A percentile compares a stretch with the other conserved stretches of the same genome.
Evolutionary conservation across 1,140 invertebrate species (phyloP).

Genomic region (Rhysida immarginata): DNA sequence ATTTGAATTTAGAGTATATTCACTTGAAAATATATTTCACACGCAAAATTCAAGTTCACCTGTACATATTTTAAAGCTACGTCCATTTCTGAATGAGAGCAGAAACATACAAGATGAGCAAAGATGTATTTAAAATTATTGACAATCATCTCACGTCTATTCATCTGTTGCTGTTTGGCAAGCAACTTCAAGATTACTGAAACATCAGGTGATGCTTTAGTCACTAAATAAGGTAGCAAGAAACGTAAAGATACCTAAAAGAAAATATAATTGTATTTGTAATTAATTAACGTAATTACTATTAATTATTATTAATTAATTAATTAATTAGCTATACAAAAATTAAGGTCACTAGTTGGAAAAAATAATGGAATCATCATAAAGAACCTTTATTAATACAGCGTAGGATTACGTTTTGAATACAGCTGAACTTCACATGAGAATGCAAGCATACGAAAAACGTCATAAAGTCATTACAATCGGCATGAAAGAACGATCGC

Average conservation of each 20-base stretch:
- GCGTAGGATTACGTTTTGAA: no score
- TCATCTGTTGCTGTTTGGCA: slow-evolving; percentile 13
- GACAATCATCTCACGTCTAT: slow-evolving; percentile 22
- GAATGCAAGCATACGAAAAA: no score
- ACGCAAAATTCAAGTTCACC: slow-evolving; percentile 15
- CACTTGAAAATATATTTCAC: background rate
- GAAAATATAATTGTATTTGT: slow-evolving; percentile 12
- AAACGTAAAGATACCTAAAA: slow-evolving; percentile 23
- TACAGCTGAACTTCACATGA: no score
- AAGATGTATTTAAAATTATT: slow-evolving; percentile 30
- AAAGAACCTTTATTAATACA: no score
- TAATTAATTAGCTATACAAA: slow-evolving; percentile 16
- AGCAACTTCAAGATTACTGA: slow-evolving; percentile 24
- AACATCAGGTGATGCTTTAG: slow-evolving; percentile 23
- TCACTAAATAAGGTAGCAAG: slow-evolving; percentile 27
- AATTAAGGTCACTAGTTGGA: slow-evolving; percentile 15
- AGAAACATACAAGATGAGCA: slow-evolving; percentile 28
- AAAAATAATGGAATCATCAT: background rate
- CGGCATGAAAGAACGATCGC: no score
- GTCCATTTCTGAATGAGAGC: slow-evolving; percentile 24
- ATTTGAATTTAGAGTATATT: background rate
- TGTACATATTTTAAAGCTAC: slow-evolving; percentile 27
- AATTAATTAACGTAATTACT: slow-evolving; percentile 8
- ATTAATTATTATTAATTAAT: slow-evolving; percentile 6
- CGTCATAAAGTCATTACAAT: no score